Conservation (phyloP, 2,113 vertebrate species). For the Agapornis roseicollis region DNA sequence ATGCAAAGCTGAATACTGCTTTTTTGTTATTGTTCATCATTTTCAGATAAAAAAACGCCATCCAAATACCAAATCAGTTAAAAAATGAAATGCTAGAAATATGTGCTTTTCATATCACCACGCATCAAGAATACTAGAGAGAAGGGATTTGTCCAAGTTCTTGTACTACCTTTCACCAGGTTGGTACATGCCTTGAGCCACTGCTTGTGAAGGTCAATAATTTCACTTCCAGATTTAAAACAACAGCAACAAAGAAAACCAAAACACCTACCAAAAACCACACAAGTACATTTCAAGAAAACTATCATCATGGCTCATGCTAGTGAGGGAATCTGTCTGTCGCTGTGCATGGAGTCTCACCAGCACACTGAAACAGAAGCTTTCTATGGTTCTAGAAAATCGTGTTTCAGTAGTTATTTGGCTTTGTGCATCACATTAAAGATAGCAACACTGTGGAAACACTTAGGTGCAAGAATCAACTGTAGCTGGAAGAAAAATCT, state of each 20-base stretch:
- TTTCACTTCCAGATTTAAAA: not conserved
- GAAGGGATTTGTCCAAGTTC: not conserved
- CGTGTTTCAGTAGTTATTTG: not conserved
- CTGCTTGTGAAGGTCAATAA: not conserved
- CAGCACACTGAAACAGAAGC: not conserved
- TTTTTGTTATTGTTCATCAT: not conserved
- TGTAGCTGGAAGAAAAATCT: not conserved
- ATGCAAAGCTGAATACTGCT: not conserved
- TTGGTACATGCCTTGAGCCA: not conserved
- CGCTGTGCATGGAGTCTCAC: not conserved
- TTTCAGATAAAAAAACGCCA: not conserved
- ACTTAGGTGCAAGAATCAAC: not conserved
- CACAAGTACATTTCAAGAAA: not conserved
- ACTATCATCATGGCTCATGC: not conserved
- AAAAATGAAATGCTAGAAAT: not conserved
- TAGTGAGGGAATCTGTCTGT: not conserved
- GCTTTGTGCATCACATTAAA: not conserved
- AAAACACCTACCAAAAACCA: not conserved
- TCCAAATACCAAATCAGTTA: not conserved
- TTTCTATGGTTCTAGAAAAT: not conserved
- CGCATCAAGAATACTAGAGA: not conserved
- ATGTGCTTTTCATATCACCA: not conserved
- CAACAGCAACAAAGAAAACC: not conserved
- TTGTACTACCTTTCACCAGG: not conserved
- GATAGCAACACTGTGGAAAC: not conserved